Evolutionary conservation across 2,113 vertebrate species (phyloP).

Genomic region (Stercorarius parasiticus): DNA sequence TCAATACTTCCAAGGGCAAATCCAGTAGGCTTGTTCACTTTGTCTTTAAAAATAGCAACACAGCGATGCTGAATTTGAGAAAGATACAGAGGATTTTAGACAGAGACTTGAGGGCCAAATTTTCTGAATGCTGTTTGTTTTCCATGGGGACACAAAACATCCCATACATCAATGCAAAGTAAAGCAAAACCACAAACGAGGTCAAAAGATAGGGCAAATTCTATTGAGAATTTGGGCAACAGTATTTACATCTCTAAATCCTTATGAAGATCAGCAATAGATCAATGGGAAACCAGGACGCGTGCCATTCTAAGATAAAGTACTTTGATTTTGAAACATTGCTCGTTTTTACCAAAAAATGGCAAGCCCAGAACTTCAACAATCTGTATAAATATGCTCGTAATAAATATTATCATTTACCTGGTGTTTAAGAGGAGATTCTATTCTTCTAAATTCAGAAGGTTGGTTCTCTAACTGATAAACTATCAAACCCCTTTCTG

Average conservation of each 20-base stretch:
- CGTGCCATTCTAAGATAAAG: accelerated
- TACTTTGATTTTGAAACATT: not conserved
- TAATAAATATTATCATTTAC: conserved; percentile 58
- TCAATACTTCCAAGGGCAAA: conserved; percentile 98
- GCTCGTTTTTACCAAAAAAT: not conserved
- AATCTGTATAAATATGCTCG: not conserved
- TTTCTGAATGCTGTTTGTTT: not conserved
- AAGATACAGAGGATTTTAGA: not conserved
- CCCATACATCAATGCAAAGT: not conserved
- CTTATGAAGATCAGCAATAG: not conserved
- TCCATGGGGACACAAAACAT: not conserved
- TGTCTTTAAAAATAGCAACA: conserved; percentile 99
- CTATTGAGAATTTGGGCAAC: not conserved
- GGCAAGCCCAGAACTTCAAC: not conserved
- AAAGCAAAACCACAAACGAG: not conserved
- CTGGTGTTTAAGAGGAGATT: conserved; percentile 98
- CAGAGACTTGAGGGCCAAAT: not conserved
- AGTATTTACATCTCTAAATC: not conserved
- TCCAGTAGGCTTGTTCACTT: conserved; percentile 98
- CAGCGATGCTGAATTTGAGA: conserved; percentile 87
- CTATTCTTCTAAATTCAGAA: conserved; percentile 95
- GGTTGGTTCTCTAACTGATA: conserved; percentile 98
- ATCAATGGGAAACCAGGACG: not conserved
- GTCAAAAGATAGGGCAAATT: not conserved
- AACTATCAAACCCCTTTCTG: conserved; percentile 94